Conservation (phyloP, 2,888 invertebrate genomes). For the Tachina lurida region DNA sequence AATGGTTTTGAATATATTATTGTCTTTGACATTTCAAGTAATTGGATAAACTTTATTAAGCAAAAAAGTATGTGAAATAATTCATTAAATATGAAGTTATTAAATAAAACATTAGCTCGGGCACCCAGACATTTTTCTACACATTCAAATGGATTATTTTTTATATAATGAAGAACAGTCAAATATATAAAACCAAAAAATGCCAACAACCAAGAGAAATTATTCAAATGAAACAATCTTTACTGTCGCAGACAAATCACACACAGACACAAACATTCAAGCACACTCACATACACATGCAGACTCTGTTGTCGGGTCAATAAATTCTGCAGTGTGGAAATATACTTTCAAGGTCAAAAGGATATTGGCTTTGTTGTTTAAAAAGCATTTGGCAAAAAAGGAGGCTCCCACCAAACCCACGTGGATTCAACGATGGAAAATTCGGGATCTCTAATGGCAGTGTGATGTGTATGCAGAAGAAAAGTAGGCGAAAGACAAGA, state of each 20-base stretch:
- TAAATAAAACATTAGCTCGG: too few species aligned
- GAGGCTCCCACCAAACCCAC: constrained; percentile 42
- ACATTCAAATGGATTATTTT: too few species aligned
- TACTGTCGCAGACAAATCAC: constrained; percentile 65
- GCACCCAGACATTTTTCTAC: too few species aligned
- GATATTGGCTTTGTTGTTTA: constrained; percentile 80
- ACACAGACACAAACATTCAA: constrained; percentile 1
- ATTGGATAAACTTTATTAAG: too few species aligned
- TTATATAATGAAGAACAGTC: too few species aligned
- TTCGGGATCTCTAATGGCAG: constrained; percentile 37
- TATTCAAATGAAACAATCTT: constrained; percentile 30
- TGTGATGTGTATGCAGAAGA: constrained; percentile 3
- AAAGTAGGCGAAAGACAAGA: background rate
- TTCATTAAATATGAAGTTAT: too few species aligned
- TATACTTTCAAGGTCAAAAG: constrained; percentile 82
- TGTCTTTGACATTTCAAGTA: too few species aligned
- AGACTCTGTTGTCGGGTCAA: constrained; percentile 78
- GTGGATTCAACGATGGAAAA: constrained; percentile 33
- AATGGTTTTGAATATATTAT: too few species aligned
- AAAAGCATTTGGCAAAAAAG: constrained; percentile 27
- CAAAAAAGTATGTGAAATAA: too few species aligned
- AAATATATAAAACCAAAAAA: constrained; percentile 8
- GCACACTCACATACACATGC: constrained; percentile 1
- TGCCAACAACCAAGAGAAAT: constrained; percentile 24
- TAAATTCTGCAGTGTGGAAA: constrained; percentile 81